Evolutionary conservation across 1,140 invertebrate genomes (phyloP), one percentile per base, ranked within the genome.

Genomic region (Aethina tumida): DNA sequence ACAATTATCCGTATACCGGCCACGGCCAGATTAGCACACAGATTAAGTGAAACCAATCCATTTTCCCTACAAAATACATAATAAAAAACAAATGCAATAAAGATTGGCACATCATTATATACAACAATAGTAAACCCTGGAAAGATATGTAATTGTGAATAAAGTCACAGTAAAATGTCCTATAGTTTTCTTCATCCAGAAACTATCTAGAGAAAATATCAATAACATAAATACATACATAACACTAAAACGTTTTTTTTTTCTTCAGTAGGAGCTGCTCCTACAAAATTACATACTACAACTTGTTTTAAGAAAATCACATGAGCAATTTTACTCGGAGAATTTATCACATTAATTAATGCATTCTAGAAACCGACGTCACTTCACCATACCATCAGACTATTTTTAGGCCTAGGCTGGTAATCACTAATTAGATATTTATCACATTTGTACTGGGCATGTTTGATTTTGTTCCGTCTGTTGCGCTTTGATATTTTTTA

Each of bases 21-120:
- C 15, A 10, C 9, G 33, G 5, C 10, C 13, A 17, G 17, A 34
- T 26, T 21, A 37, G 40, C 40, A 41, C 42, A 41, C 40, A 45
- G 35, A 41, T 30, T 38, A 35, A 35, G 39, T 32, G 39, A 41
- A 41, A 44, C 46, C 32, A 41, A 44, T 41, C 41, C 41, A 24
- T 43, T 36, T 51, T 48, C 37, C 44, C 38, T 45, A 48, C 33
- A 43, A 41, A 35, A 44, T 45, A 41, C 15, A 36, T 50, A 50
- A 52, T 48, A 47, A 45, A 43, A 42, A 46, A 50, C 45, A 56
- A 50, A 50, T 50, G 49, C 46, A 50, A 50, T 44, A 48, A 52
- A 55, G 47, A 55, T 58, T 58, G 56, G 56, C 56, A 58, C 59
- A 61, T 58, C 47, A 55, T 55, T 60, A 57, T 56, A 45, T 58